Evolutionary conservation across 2,797 vertebrate genomes (phyloP).

Genomic region (Malacoctenus gilli): DNA sequence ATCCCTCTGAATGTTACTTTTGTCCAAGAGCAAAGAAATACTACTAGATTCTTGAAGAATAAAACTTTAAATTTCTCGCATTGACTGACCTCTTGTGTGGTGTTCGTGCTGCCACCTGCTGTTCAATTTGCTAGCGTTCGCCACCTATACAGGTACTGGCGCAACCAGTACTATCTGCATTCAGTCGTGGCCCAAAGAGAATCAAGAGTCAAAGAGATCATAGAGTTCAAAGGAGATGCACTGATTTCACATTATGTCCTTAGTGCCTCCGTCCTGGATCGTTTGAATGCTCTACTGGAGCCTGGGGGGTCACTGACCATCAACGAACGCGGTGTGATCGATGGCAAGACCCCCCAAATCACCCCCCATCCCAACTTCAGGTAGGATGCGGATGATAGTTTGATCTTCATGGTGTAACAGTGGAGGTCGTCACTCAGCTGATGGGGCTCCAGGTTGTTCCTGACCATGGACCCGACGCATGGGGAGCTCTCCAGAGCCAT

Average conservation of each 20-base stretch:
- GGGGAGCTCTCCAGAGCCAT: conserved; percentile 98
- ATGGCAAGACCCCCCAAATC: conserved; percentile 88
- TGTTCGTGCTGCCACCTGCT: no score
- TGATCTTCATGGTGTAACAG: fast-evolving
- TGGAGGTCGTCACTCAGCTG: neutral
- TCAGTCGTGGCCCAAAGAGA: no score
- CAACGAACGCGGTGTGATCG: conserved; percentile 93
- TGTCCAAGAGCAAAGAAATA: no score
- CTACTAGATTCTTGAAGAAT: no score
- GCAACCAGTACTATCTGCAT: no score
- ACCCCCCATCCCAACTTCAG: conserved; percentile 95
- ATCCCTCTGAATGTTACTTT: no score
- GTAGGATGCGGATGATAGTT: conserved; percentile 62
- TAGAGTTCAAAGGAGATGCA: no score
- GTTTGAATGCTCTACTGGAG: conserved; percentile 94
- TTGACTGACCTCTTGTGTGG: no score
- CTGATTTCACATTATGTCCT: conserved; percentile 1
- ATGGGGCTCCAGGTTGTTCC: conserved; percentile 84
- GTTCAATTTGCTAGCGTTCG: no score
- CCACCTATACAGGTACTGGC: no score
- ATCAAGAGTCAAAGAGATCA: no score
- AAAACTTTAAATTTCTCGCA: no score
- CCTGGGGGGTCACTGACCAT: conserved; percentile 91
- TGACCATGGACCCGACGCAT: conserved; percentile 93
- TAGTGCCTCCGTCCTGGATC: conserved; percentile 96